Percentiles rank a stretch among this genome's conserved stretches.
Conservation (phyloP, 2,113 vertebrate genomes). For the Istiophorus platypterus region DNA sequence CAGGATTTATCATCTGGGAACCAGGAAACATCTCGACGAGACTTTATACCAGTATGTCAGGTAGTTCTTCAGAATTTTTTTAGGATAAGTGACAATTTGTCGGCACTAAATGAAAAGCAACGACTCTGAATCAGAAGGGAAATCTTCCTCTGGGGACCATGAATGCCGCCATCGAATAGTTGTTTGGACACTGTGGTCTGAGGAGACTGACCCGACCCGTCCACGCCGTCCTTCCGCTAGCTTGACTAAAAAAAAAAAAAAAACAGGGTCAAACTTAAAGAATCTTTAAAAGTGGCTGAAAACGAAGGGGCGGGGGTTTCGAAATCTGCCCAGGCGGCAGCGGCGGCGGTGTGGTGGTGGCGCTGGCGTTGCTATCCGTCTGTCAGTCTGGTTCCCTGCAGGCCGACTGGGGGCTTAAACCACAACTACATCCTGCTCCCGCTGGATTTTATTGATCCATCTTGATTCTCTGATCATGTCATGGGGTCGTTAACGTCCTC, state of each 20-base stretch:
- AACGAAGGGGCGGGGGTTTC: too few relatives aligned
- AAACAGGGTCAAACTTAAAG: not conserved
- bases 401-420: conserved; percentile 20
- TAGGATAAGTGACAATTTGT: not conserved
- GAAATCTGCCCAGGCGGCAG: too few relatives aligned
- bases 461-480: conserved; percentile 38
- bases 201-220: too few relatives aligned
- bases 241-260: not conserved
- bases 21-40: not conserved
- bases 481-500: not conserved
- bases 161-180: too few relatives aligned
- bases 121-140: too few relatives aligned
- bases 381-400: conserved; percentile 54
- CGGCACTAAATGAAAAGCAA: too few relatives aligned
- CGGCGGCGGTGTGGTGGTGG: too few relatives aligned
- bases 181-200: too few relatives aligned
- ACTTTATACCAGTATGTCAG: not conserved
- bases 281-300: not conserved
- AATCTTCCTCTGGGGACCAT: not conserved
- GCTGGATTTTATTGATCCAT: conserved; percentile 1
- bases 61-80: not conserved
- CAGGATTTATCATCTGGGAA: not conserved
- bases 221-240: too few relatives aligned
- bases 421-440: conserved; percentile 26
- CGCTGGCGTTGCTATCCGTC: conserved; percentile 40